Base-by-base conservation (phyloP, 2,113 vertebrate species). In the Haemorhous mexicanus region DNA sequence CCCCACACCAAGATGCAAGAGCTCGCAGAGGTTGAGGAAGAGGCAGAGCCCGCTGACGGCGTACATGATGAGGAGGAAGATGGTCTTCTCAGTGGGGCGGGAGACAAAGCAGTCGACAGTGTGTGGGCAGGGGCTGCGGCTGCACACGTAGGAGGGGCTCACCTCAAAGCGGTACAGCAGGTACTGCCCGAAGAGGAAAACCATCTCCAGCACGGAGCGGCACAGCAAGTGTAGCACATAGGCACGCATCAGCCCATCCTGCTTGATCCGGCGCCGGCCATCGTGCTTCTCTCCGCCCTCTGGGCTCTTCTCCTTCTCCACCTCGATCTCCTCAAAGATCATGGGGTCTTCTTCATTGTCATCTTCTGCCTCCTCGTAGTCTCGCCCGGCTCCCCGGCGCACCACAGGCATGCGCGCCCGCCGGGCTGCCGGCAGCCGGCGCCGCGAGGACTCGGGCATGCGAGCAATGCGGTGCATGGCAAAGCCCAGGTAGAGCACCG, bases 41-140 rank as follows among this genome's bases (percentile, higher is more conserved):
- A 99, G 98, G 95, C 99, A 99, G 90, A 99, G 98, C 66, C 97
- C 96, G 0, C 98, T 99, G 78, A 99, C 98, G 0, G 98, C 98
- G 1, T 99, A 99, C 99, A 99, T 99, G 93, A 99, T 94, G 68
- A 98, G 95, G 53, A 99, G 97, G 95, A 99, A 99, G 94, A 99
- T 98, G 33, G 98, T 98, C 95, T 99, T 99, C 97, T 99, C 99
- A 0, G 99, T 99, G 87, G 99, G 99, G 27, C 99, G 98, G 26
- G 99, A 99, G 86, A 99, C 98, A 8, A 99, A 99, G 97, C 99
- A 99, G 94, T 99, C 98, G 27, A 99, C 98, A 0, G 96, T 98
- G 97, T 99, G 98, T 0, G 99, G 99, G 93, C 99, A 99, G 18
- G 99, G 99, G 15, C 95, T 97, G 81, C 98, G 98, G 5, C 79